Conservation (phyloP, 2,888 invertebrate species). For the Protophormia terraenovae region DNA sequence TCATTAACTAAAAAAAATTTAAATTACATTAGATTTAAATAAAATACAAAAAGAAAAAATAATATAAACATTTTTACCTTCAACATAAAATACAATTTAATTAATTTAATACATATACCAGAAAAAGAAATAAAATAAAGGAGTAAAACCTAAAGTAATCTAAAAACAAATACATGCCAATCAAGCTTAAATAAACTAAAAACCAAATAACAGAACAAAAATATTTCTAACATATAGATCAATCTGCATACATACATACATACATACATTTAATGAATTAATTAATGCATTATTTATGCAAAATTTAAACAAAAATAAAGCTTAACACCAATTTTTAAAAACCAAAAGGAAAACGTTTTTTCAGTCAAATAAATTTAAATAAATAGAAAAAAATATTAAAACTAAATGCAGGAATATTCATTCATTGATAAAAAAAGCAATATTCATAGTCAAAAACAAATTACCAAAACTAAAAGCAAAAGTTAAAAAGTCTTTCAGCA, state of each 20-base stretch:
- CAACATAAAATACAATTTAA: constrained; percentile 47
- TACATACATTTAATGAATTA: background rate
- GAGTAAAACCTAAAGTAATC: constrained; percentile 6
- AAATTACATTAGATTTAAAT: background rate
- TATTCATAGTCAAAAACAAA: constrained; percentile 49
- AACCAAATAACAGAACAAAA: constrained; percentile 16
- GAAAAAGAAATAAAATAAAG: background rate
- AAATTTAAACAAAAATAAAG: constrained; percentile 36
- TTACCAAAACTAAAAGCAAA: background rate
- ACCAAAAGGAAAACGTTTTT: constrained; percentile 31
- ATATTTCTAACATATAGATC: constrained; percentile 36
- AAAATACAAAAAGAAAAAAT: background rate
- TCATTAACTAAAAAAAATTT: background rate
- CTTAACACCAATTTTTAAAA: constrained; percentile 66
- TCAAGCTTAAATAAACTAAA: constrained; percentile 40
- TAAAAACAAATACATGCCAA: constrained; percentile 49
- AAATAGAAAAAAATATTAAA: constrained; percentile 36
- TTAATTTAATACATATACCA: constrained; percentile 38
- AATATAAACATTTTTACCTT: constrained; percentile 47
- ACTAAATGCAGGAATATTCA: constrained; percentile 62
- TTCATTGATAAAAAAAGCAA: constrained; percentile 61
- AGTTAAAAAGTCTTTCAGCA: constrained; percentile 1
- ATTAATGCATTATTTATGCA: constrained; percentile 13
- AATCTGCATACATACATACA: constrained; percentile 9
- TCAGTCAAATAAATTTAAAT: constrained; percentile 23